Conservation (phyloP, 2,113 vertebrate species). For the Pseudolaguvia tuberculata region DNA sequence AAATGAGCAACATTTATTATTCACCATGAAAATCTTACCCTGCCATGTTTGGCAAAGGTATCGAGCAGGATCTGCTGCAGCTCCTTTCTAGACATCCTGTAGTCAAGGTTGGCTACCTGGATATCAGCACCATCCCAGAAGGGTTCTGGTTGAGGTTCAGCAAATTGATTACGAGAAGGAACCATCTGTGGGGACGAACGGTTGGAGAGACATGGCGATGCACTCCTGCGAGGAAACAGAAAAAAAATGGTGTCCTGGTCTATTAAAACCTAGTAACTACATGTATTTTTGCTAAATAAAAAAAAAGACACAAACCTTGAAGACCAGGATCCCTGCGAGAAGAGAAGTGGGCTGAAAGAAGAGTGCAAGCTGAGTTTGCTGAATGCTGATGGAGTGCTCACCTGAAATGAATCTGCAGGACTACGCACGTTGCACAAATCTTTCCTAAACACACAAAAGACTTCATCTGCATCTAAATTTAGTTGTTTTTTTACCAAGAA, state of each 20-base stretch:
- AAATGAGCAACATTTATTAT: too few relatives aligned
- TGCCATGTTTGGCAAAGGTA: constrained; percentile 81
- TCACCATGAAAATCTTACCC: constrained; percentile 65
- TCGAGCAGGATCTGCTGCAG: constrained; percentile 84
- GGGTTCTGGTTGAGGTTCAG: constrained; percentile 68
- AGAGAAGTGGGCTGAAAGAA: constrained; percentile 78
- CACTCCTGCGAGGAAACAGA: constrained; percentile 64
- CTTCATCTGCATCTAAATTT: background rate
- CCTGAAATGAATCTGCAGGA: constrained; percentile 77
- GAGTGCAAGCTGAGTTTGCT: constrained; percentile 82
- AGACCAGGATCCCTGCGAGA: constrained; percentile 84
- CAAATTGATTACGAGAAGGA: constrained; percentile 59
- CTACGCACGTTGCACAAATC: constrained; percentile 68
- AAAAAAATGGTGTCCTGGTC: too few relatives aligned
- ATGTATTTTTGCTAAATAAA: too few relatives aligned
- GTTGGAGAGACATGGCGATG: constrained; percentile 83
- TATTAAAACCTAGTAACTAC: too few relatives aligned
- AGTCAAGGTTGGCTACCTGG: constrained; percentile 91
- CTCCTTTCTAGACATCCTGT: constrained; percentile 91
- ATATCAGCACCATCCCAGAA: constrained; percentile 87
- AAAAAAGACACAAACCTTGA: constrained; percentile 72
- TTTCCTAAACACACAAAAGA: constrained; percentile 58
- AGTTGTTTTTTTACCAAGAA: background rate
- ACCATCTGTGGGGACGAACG: constrained; percentile 78
- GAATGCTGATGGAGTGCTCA: constrained; percentile 94